Conservation (phyloP, 2,888 invertebrate genomes). For the Aleiodes alternator region DNA sequence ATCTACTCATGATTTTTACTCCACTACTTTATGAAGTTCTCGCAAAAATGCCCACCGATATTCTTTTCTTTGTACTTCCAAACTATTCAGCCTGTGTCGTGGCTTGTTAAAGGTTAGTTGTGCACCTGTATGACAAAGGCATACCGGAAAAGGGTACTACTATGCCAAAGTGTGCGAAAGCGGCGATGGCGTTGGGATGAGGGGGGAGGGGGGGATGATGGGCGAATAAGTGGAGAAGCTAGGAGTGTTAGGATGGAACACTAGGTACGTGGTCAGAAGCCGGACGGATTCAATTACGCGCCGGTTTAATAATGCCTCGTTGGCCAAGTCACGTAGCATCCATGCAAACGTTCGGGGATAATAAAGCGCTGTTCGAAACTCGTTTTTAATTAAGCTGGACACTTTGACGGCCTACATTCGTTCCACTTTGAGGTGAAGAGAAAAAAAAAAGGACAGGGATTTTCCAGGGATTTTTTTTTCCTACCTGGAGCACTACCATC, state of each 20-base stretch:
- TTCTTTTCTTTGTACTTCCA: slow-evolving; percentile 8
- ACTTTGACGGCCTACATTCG: slow-evolving; percentile 32
- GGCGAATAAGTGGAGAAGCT: slow-evolving; percentile 46
- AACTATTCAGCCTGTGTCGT: slow-evolving; percentile 27
- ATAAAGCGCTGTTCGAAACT: slow-evolving; percentile 55
- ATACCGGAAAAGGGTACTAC: slow-evolving; percentile 30
- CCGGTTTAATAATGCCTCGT: slow-evolving; percentile 65
- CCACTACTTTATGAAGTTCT: too few relatives aligned
- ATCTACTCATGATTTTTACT: too few relatives aligned
- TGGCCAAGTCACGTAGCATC: slow-evolving; percentile 61
- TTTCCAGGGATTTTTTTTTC: slow-evolving; percentile 15
- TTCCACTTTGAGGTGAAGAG: slow-evolving; percentile 10
- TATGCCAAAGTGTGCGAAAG: slow-evolving; percentile 32
- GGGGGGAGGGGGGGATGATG: slow-evolving; percentile 22
- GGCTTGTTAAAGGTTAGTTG: slow-evolving; percentile 35
- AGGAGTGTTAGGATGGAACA: slow-evolving; percentile 48
- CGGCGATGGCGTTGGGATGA: slow-evolving; percentile 15
- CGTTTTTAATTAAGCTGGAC: slow-evolving; percentile 59
- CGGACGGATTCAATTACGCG: slow-evolving; percentile 66
- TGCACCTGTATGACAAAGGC: slow-evolving; percentile 34
- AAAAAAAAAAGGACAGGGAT: background rate
- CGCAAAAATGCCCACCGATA: slow-evolving; percentile 3
- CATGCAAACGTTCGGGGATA: slow-evolving; percentile 53
- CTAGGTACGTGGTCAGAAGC: slow-evolving; percentile 64
- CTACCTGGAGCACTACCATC: background rate